Conservation (phyloP, 2,888 invertebrate genomes). For the Cyaniris semiargus region DNA sequence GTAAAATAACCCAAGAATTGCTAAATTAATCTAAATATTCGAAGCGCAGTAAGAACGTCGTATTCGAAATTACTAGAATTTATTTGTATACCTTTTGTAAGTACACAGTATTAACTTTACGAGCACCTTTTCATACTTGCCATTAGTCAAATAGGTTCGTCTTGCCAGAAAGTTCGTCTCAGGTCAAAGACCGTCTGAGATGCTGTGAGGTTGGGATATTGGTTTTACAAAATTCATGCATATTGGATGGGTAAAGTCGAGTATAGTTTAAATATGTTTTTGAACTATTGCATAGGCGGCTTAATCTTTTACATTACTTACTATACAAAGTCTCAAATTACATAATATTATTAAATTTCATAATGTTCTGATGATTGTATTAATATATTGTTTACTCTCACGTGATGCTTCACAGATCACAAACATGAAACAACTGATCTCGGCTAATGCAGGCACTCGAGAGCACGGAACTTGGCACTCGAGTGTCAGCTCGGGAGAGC, state of each 20-base stretch:
- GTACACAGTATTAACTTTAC: constrained; percentile 1
- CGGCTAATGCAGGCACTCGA: constrained; percentile 16
- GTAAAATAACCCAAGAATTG: neutral
- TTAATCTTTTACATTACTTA: neutral
- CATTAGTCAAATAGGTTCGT: constrained; percentile 19
- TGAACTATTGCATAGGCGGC: neutral
- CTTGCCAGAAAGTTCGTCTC: neutral
- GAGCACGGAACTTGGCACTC: constrained; percentile 16
- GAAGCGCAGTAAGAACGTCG: neutral
- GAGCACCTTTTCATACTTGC: constrained; percentile 5
- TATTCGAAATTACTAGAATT: neutral
- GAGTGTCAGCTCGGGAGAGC: neutral
- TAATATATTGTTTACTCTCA: neutral
- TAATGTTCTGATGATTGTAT: neutral
- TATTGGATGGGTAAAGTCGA: neutral
- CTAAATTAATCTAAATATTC: neutral
- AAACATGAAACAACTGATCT: constrained; percentile 12
- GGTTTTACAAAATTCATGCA: constrained; percentile 21
- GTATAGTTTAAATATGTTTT: neutral
- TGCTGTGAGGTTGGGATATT: constrained; percentile 3
- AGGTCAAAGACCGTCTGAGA: constrained; percentile 27
- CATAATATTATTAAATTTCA: too few species aligned
- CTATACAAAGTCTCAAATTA: too few species aligned
- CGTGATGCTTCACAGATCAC: neutral
- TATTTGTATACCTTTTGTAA: neutral